Conservation (phyloP, 1,140 invertebrate species). For the Pseudobourletiella spinata region DNA sequence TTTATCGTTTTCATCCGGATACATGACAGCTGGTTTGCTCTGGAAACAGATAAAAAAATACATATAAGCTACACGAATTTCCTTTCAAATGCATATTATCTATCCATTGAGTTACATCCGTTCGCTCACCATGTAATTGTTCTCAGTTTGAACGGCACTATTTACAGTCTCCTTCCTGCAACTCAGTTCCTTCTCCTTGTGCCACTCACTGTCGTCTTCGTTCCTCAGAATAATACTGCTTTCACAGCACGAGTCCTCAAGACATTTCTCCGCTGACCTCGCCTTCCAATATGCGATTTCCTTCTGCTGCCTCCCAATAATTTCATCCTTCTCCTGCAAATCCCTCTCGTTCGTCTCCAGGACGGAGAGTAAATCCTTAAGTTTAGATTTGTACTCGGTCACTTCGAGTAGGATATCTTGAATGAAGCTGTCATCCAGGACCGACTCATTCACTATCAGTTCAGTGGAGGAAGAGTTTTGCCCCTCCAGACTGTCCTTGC, state of each 20-base stretch:
- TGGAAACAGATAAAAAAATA: too few relatives aligned
- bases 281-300: slow-evolving; percentile 4
- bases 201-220: not conserved
- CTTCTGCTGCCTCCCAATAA: not conserved
- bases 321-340: slow-evolving; percentile 1
- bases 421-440: slow-evolving; percentile 2
- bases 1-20: slow-evolving; percentile 35
- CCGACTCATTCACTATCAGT: not conserved
- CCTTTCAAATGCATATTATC: too few relatives aligned
- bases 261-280: not conserved
- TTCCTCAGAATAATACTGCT: not conserved
- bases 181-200: not conserved
- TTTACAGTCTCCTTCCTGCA: slow-evolving; percentile 5
- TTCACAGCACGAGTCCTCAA: not conserved
- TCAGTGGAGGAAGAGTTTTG: too few relatives aligned
- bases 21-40: slow-evolving; percentile 16
- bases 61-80: too few relatives aligned
- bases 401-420: slow-evolving; percentile 3
- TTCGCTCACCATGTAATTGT: slow-evolving; percentile 20
- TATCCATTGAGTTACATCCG: too few relatives aligned
- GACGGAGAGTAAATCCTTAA: not conserved
- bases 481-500: not conserved
- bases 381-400: not conserved
- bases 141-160: slow-evolving; percentile 24
- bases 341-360: not conserved